Conservation (phyloP, 2,113 vertebrate genomes). For the Chloropsis hardwickii region DNA sequence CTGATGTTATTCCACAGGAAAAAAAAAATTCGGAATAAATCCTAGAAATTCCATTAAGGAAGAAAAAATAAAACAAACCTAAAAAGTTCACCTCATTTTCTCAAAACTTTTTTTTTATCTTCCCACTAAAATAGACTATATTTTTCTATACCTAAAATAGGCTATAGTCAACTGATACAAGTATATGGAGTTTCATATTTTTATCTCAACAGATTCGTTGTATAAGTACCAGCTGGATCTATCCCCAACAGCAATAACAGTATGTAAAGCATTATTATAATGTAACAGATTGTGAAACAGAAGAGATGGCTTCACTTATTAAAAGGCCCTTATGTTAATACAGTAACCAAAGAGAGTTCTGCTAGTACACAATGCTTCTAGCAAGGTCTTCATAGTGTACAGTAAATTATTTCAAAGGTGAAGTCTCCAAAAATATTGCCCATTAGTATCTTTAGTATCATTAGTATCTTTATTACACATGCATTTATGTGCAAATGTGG, state of each 20-base stretch:
- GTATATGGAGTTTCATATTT: neutral
- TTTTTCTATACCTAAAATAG: neutral
- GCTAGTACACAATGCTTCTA: neutral
- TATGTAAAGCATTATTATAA: conserved; percentile 19
- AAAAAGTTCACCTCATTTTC: neutral
- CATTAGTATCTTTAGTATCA: neutral
- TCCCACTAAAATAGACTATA: neutral
- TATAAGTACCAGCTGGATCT: conserved; percentile 54
- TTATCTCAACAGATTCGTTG: too few species aligned
- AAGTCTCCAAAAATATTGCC: neutral
- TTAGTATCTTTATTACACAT: neutral
- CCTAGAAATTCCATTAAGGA: neutral
- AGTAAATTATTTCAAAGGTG: neutral
- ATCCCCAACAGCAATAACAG: conserved; percentile 39
- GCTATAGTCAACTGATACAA: neutral
- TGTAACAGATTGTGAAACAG: conserved; percentile 49
- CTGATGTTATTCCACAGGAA: neutral
- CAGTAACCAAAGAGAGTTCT: neutral
- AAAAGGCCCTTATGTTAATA: conserved; percentile 19
- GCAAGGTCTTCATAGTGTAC: neutral
- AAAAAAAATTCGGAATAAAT: neutral
- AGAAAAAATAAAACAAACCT: fast-evolving
- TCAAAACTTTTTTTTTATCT: neutral
- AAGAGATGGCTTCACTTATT: neutral
- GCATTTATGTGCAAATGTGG: neutral